Evolutionary conservation across 64 coral and sea anemone species (phyloP), one percentile per base, ranked within the genome.

Genomic region (Acropora tenuis): DNA sequence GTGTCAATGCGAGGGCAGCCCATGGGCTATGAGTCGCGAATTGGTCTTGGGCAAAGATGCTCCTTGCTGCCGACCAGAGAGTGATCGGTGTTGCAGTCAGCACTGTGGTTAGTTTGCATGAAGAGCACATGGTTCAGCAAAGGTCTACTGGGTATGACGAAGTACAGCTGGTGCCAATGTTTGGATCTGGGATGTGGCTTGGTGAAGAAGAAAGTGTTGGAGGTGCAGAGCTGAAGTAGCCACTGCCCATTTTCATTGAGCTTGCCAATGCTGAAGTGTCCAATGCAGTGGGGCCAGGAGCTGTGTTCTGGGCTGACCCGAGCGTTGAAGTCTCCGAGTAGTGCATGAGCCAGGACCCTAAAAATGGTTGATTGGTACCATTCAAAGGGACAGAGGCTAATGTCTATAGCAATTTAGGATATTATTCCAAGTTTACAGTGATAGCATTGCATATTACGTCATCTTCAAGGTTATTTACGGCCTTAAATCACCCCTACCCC

Each of bases 1-100:
- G n/a, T n/a, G 79, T 82, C 74, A 40, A 90, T 82, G 77, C 78
- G 53, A 81, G 59, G n/a, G 81, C 82, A 49, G 76, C 57, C 88
- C 47, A 66, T 45, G 18, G 43, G 61, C 67, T 47, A 49, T 76
- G 87, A 73, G 59, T 49, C 16, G 19, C 78, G 87, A 13, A 77
- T 17, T 89, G 77, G 77, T 74, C 61, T 89, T 75, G 74, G 69
- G 11, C 58, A 8, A 17, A 58, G 9, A 48, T 44, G 53, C 40
- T 78, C 71, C 74, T 76, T 89, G 43, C 73, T 42, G n/a, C 47
- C 61, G 74, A 89, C 87, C 61, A 78, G 87, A 43, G 87, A 75
- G 43, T 78, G 74, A 77, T 89, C 87, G 12, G 74, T 77, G 53
- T 89, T 74, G 8, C 74, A 89, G 78, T 89, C 72, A 49, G 87